These are phyloP conservation scores for Apocrypta bakeri DNA, from an alignment of 1,140 invertebrate genomes.

Conservation along the genomic window DNA sequence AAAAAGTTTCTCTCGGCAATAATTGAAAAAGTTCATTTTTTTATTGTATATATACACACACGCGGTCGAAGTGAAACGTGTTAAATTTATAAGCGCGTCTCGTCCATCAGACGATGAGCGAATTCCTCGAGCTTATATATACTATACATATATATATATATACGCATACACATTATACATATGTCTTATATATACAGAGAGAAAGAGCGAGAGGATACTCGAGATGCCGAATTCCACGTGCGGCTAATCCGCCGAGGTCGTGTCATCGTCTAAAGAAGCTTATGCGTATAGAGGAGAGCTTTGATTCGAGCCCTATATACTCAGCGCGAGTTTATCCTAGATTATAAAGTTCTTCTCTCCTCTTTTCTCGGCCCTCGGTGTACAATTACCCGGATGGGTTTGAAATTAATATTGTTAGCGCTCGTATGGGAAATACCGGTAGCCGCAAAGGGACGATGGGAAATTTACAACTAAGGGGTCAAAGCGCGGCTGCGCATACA, in stretches of 20 bases:
- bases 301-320: slow-evolving; percentile 33
- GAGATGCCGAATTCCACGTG: slow-evolving; percentile 50
- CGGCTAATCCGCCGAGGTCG: slow-evolving; percentile 56
- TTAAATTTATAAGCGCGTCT: not conserved
- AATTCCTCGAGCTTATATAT: not conserved
- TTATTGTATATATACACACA: not conserved
- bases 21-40: slow-evolving; percentile 17
- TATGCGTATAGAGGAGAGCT: slow-evolving; percentile 34
- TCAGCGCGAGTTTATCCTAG: not conserved
- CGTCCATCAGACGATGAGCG: not conserved
- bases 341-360: no score
- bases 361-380: not conserved
- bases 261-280: slow-evolving; percentile 61
- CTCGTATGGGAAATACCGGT: not conserved
- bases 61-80: not conserved
- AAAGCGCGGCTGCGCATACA: not conserved
- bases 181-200: no score
- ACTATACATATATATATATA: no score
- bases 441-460: not conserved
- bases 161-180: no score
- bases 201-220: not conserved
- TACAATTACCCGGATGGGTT: not conserved
- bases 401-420: no score
- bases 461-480: not conserved
- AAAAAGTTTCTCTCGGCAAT: not conserved